A percentile compares a stretch with the other conserved stretches of the same genome.
Evolutionary conservation across 2,888 invertebrate genomes (phyloP).

Genomic region (Sminthurides aquaticus): DNA sequence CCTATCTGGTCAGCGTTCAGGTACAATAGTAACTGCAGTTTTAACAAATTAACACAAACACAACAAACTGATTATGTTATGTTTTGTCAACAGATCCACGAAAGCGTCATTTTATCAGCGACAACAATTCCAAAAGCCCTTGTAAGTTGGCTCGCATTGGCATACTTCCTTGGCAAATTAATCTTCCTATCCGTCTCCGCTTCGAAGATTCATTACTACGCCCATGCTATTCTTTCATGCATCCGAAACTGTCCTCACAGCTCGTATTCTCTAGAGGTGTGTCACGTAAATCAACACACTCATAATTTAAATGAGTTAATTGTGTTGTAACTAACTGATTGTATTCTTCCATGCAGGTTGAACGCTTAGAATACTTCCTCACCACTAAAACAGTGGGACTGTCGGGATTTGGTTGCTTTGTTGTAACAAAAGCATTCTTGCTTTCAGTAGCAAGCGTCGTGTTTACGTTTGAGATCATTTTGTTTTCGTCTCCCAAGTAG

Average conservation of each 20-base stretch:
- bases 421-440: slow-evolving; percentile 33
- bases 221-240: slow-evolving; percentile 28
- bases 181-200: slow-evolving; percentile 29
- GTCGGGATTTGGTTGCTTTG: slow-evolving; percentile 34
- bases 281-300: background rate
- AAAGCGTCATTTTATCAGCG: slow-evolving; percentile 17
- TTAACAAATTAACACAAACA: background rate
- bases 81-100: slow-evolving; percentile 26
- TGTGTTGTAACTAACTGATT: background rate
- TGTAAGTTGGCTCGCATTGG: slow-evolving; percentile 17
- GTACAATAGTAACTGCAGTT: too few species aligned
- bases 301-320: background rate
- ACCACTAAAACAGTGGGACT: slow-evolving; percentile 30
- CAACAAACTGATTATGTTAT: background rate
- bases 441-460: slow-evolving; percentile 34
- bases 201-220: slow-evolving; percentile 34
- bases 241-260: slow-evolving; percentile 32
- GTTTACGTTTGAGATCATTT: slow-evolving; percentile 39
- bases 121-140: background rate
- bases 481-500: slow-evolving; percentile 24
- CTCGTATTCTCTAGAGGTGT: slow-evolving; percentile 33
- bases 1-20: slow-evolving; percentile 32
- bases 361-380: slow-evolving; percentile 35
- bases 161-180: slow-evolving; percentile 24
- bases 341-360: slow-evolving; percentile 24